Base-by-base conservation (phyloP, 2,888 invertebrate genomes). In the Scaptomyza cyrtandrae region DNA sequence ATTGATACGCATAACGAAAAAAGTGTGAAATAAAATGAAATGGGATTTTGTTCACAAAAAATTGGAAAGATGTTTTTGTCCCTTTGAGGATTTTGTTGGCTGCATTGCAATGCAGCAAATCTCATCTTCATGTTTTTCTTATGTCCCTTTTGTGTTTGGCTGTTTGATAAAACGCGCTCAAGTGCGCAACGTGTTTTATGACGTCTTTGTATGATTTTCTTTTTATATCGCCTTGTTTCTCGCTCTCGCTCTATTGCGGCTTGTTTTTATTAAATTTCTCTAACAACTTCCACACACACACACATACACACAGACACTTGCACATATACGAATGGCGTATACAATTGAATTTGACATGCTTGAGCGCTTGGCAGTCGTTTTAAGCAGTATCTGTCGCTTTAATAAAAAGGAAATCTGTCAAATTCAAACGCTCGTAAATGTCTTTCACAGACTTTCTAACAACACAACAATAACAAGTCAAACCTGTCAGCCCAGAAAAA, bases 361-460 rank as follows among this genome's bases (percentile, higher is more conserved):
- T 69, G 74, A 71, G 61, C 67, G 81, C 56, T 66, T 74, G 62
- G 54, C 70, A 66, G 69, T 66, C 62, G 58, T 71, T 76, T 68
- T 56, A 62, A 60, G 69, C 79, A 68, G 46, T 29, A 68, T 69
- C 77, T 79, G 81, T 77, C 75, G 81, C 65, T 84, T 69, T 79
- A 84, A 86, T 81, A 83, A 81, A 86, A 79, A 75, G 14, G 14
- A 86, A 84, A 86, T 86, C 84, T 86, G 86, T 86, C 86, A 86
- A 86, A 86, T 76, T 86, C 80, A 82, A 80, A 75, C 66, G 80
- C 80, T 88, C 80, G 86, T 86, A 86, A 86, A 86, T 80, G 86
- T 86, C 86, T 79, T 71, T 59, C 64, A 69, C 86, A 81, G 54
- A 43, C 44, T 39, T 37, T 41, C 43, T 19, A 6, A 19, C 14